Conservation (phyloP, 1,140 invertebrate genomes). For the Drosophila arizonae region DNA sequence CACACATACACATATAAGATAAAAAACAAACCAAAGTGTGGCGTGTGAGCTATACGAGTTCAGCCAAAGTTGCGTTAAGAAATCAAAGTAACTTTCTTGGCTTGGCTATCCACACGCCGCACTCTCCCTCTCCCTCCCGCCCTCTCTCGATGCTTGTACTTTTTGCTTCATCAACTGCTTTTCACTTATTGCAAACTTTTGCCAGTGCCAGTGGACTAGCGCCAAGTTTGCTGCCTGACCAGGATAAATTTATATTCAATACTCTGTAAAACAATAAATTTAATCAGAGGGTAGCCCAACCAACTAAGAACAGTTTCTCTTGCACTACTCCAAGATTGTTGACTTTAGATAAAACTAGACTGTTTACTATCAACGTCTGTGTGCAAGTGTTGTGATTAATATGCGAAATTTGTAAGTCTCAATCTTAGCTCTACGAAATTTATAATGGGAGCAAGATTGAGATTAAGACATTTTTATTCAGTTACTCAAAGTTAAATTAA, state of each 20-base stretch:
- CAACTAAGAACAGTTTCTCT: not conserved
- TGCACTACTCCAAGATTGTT: not conserved
- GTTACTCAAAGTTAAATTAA: no score
- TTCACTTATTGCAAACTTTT: constrained; percentile 75
- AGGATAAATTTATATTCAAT: constrained; percentile 46
- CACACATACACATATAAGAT: constrained; percentile 15
- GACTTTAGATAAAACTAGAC: no score
- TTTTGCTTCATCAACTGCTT: constrained; percentile 67
- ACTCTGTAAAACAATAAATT: constrained; percentile 32
- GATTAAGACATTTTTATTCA: no score
- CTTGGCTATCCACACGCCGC: constrained; percentile 27
- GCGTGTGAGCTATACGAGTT: constrained; percentile 70
- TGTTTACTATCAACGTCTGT: no score
- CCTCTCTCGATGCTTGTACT: constrained; percentile 17
- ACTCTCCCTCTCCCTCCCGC: not conserved
- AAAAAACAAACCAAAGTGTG: constrained; percentile 52
- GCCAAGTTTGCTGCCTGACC: constrained; percentile 53
- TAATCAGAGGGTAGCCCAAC: not conserved
- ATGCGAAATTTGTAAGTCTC: no score
- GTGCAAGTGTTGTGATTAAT: no score
- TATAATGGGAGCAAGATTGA: no score
- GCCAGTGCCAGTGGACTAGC: not conserved
- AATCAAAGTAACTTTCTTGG: constrained; percentile 73
- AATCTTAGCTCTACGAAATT: no score
- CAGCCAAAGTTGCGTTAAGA: constrained; percentile 70